These are phyloP conservation scores for Pandemis corylana DNA, from an alignment of 2,888 invertebrate genomes.

Conservation along the genomic window DNA sequence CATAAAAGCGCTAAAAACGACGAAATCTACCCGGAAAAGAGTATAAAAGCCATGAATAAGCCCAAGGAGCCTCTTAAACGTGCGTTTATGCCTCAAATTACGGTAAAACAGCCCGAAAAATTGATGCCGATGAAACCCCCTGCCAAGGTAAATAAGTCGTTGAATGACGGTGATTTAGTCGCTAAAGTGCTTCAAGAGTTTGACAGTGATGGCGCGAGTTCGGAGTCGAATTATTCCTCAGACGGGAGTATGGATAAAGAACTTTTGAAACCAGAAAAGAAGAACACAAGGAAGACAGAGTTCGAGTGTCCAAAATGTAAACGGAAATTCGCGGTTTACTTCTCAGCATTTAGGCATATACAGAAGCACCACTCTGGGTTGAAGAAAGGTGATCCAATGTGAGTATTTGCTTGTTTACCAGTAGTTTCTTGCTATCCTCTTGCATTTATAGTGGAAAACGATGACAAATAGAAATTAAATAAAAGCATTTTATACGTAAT, in stretches of 20 bases:
- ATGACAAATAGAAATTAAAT: too few species aligned
- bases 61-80: slow-evolving; percentile 32
- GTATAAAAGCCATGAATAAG: slow-evolving; percentile 41
- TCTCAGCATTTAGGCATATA: slow-evolving; percentile 65
- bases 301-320: slow-evolving; percentile 69
- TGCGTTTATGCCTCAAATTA: background rate
- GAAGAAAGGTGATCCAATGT: slow-evolving; percentile 57
- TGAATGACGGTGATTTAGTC: background rate
- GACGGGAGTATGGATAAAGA: slow-evolving; percentile 21
- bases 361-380: slow-evolving; percentile 63
- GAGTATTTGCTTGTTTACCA: slow-evolving; percentile 49
- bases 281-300: slow-evolving; percentile 48
- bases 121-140: background rate
- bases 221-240: slow-evolving; percentile 17
- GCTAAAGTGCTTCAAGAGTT: slow-evolving; percentile 24
- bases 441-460: too few species aligned
- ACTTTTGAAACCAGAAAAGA: background rate
- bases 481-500: too few species aligned
- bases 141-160: background rate
- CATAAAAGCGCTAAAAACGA: slow-evolving; percentile 49
- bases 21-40: slow-evolving; percentile 43
- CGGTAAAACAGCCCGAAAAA: slow-evolving; percentile 11
- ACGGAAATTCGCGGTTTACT: slow-evolving; percentile 57
- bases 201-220: slow-evolving; percentile 28
- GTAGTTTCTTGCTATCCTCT: too few species aligned